Percentiles rank a stretch among this genome's conserved stretches.
These are phyloP conservation scores for Drosophila kokeensis DNA, from an alignment of 2,888 invertebrate genomes.

Conservation along the genomic window DNA sequence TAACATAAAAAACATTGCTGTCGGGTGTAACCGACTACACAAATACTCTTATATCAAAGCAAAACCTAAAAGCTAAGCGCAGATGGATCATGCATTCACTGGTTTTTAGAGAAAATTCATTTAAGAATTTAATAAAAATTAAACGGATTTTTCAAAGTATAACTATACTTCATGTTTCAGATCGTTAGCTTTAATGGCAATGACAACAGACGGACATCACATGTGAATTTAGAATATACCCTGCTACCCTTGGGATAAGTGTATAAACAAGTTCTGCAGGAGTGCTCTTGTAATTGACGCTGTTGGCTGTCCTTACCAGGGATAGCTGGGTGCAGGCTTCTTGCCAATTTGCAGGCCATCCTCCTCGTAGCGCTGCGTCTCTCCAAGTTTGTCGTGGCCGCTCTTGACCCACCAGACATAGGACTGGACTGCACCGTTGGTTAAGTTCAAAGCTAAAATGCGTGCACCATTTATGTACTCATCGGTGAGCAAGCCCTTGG, in stretches of 20 bases:
- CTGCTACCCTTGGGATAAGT: background rate
- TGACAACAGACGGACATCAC: background rate
- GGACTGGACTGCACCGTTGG: slow-evolving; percentile 87
- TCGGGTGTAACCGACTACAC: background rate
- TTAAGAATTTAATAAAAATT: background rate
- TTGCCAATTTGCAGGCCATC: slow-evolving; percentile 87
- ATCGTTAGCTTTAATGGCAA: background rate
- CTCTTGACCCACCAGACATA: slow-evolving; percentile 88
- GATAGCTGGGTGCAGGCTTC: slow-evolving; percentile 89
- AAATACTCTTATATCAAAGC: background rate
- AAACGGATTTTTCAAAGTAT: background rate
- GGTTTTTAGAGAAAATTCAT: background rate
- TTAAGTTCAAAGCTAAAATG: slow-evolving; percentile 88
- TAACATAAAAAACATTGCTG: too few relatives aligned
- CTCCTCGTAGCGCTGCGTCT: slow-evolving; percentile 87
- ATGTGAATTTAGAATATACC: background rate
- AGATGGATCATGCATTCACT: background rate
- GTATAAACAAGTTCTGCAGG: background rate
- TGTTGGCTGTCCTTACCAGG: slow-evolving; percentile 87
- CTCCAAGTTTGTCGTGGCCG: slow-evolving; percentile 80
- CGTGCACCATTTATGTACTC: slow-evolving; percentile 87
- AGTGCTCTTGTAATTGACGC: background rate
- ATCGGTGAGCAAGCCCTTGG: slow-evolving; percentile 90
- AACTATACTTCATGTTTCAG: background rate
- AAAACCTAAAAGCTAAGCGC: background rate